Base-by-base conservation (phyloP, 2,888 invertebrate genomes). In the Zhuqinia jingwanae region DNA sequence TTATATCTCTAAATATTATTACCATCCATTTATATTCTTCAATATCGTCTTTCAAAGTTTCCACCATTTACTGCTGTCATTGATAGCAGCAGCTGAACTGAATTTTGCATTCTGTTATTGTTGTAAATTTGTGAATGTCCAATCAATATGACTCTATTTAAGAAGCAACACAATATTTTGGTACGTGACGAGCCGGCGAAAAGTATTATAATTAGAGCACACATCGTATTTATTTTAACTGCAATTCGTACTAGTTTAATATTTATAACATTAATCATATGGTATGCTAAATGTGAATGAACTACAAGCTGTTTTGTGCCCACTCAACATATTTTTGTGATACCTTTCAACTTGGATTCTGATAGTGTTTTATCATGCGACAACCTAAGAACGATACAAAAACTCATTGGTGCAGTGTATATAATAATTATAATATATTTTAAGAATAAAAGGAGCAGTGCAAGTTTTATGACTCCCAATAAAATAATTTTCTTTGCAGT, bases 1-100 rank as follows among this genome's bases (percentile, higher is more conserved):
- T 53, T 75, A n/a, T 53, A 53, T 50, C 27, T 42, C 0, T 2
- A 75, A 75, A 53, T 75, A 75, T 75, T 53, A 68, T 15, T 50
- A 10, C 6, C n/a, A 5, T 42, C 42, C 22, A 30, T 3, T 36
- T 36, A 15, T 20, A 17, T 56, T 20, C 76, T 76, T 76, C 58
- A 30, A 76, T 76, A 76, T 22, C 42, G 76, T 76, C 76, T 76
- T 76, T 76, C 76, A 76, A 11, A 56, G 10, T 10, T 42, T 42
- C 45, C 1, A 2, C 17, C 50, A 15, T 5, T n/a, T 50, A n/a
- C n/a, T n/a, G n/a, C n/a, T 10, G n/a, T 50, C 15, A 50, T 10
- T 5, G n/a, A n/a, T n/a, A n/a, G n/a, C n/a, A n/a, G n/a, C n/a
- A n/a, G n/a, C n/a, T n/a, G n/a, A n/a, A n/a, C n/a, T n/a, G n/a